Evolutionary conservation across 2,797 vertebrate species (phyloP).

Genomic region (Gymnoscopelus braueri): DNA sequence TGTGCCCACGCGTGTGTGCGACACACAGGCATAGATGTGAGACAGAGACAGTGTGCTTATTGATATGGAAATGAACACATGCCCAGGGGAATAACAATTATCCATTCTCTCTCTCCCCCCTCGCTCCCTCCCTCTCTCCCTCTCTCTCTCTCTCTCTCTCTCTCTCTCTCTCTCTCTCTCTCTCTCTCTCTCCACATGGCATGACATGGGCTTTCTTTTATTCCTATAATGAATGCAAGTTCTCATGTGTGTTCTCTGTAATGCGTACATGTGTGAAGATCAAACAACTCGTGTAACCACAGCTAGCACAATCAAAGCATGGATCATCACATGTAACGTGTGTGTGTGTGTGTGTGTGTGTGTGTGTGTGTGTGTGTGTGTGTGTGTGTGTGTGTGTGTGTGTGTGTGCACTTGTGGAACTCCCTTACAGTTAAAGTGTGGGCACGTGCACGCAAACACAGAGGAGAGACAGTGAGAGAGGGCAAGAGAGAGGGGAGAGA

Average conservation of each 20-base stretch:
- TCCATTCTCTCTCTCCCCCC: background rate
- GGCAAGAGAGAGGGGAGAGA: background rate
- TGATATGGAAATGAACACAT: background rate
- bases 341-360: slow-evolving; percentile 21
- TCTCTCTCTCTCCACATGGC: no score
- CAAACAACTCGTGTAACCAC: slow-evolving; percentile 36
- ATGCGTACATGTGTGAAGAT: slow-evolving; percentile 28
- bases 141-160: no score
- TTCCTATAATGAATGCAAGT: slow-evolving; percentile 14
- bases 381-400: slow-evolving; percentile 23
- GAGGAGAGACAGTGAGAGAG: slow-evolving; percentile 4
- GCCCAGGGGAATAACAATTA: background rate
- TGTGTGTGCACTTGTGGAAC: slow-evolving; percentile 27
- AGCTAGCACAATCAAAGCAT: slow-evolving; percentile 43
- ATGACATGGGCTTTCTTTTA: background rate
- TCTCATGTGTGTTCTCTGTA: slow-evolving; percentile 5
- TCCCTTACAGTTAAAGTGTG: background rate
- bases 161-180: no score
- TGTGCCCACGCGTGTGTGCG: background rate
- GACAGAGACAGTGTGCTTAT: no score
- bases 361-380: slow-evolving; percentile 17
- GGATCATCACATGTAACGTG: slow-evolving; percentile 34
- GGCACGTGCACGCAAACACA: background rate
- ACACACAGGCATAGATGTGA: background rate
- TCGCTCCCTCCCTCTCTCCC: no score